Base-by-base conservation (phyloP, 2,113 vertebrate species). In the Gymnogyps californianus region DNA sequence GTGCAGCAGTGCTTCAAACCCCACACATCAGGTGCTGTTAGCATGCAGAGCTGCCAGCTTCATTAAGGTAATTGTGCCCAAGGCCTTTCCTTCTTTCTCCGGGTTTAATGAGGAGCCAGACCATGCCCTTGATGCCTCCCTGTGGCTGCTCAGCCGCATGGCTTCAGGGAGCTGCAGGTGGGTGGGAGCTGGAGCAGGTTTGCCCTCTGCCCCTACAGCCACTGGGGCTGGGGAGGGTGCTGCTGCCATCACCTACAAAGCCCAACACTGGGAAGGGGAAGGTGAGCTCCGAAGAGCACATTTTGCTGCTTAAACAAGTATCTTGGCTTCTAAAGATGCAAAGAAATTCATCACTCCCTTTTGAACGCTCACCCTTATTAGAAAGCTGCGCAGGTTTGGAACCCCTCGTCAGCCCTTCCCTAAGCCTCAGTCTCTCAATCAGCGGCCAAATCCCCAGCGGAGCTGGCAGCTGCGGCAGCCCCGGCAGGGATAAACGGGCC, bases 401-500 rank as follows among this genome's bases (percentile, higher is more conserved):
- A 24, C n/a, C 44, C 15, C 28, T 32, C 13, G 0, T 29, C 62
- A 83, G 66, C 70, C 47, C 24, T 87, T 75, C 25, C 44, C 54
- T 87, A 58, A 93, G 80, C 72, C 54, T 81, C 1, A 0, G 64
- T 38, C 38, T 69, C 74, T 80, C 24, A 1, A 6, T n/a, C 44
- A 74, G 78, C 9, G 0, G 84, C 82, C 92, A 95, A 96, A 96
- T 96, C 93, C 93, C 72, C 1, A 0, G 87, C 3, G 5, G 91
- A 89, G 81, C 70, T 93, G 90, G 94, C 92, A 96, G 95, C 79
- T 58, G 94, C 34, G 0, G 78, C 95, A 90, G 92, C 70, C 65
- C 11, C 0, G 25, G 83, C 84, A 72, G 87, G 96, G 96, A 90
- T 96, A 96, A 97, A 85, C 76, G 93, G 92, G 96, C 95, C 96